Evolutionary conservation across 2,113 vertebrate genomes (phyloP), one percentile per base, ranked within the genome.

Genomic region (Numenius arquata): DNA sequence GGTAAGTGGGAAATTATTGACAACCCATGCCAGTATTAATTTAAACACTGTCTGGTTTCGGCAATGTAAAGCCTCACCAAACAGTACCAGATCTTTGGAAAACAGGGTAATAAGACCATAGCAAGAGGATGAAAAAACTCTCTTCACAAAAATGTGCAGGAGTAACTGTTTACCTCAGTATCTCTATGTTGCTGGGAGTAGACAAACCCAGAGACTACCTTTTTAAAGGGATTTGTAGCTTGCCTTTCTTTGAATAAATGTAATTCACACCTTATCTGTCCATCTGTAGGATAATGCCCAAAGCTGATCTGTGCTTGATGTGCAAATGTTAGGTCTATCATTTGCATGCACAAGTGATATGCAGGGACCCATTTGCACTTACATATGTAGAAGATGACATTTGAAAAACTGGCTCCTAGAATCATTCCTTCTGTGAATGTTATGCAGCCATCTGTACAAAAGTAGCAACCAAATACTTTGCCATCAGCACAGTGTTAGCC

Each of bases 361-460:
- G 34, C 70, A 79, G 52, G 76, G 86, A 95, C 89, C 86, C 76
- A 74, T 93, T 94, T 96, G 84, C 93, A 94, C 94, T 91, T 95
- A 95, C 76, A 68, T 95, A 95, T 95, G 93, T 95, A 95, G 89
- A 96, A 75, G 36, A 96, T 93, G 94, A 95, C 94, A 97, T 96
- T 96, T 97, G 66, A 95, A 96, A 97, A 95, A 85, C 95, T 95
- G 89, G 89, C 89, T 96, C 68, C 77, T 73, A 89, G 73, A 94
- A 93, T 85, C 62, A 45, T 93, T 91, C 93, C 89, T 96, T 97
- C 94, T 96, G 94, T 85, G 91, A 96, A 91, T 96, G 84, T 96
- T 96, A 96, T 45, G 58, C 93, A 88, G 89, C 96, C 95, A 97
- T 96, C 95, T 97, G 95, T 91, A 97, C 89, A 93, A 85, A 95